phyloP scores from a whole-genome alignment of 2,797 vertebrate genomes.

The Glossophaga mutica region DNA sequence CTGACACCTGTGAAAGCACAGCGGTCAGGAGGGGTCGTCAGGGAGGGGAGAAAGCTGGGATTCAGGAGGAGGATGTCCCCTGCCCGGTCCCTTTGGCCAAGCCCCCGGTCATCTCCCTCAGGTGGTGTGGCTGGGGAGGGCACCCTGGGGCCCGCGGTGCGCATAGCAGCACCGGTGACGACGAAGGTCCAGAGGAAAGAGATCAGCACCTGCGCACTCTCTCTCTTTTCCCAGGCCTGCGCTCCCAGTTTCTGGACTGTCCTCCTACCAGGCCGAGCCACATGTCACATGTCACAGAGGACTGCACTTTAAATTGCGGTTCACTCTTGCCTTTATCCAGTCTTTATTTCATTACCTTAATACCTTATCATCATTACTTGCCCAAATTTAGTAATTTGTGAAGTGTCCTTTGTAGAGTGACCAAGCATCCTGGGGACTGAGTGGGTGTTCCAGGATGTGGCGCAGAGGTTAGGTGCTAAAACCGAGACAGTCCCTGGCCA shows the following conservation, averaged over 20 bases:
- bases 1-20: too few species aligned
- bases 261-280: background rate
- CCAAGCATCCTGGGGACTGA: background rate
- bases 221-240: background rate
- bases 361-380: background rate
- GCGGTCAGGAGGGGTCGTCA: rapidly evolving
- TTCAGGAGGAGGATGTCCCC: background rate
- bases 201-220: rapidly evolving
- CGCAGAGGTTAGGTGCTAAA: background rate
- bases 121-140: background rate
- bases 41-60: background rate
- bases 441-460: background rate
- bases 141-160: background rate
- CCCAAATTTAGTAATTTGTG: background rate
- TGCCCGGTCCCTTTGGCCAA: background rate
- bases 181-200: background rate
- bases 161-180: background rate
- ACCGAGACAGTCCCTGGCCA: background rate
- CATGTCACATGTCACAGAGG: background rate
- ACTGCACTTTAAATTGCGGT: background rate
- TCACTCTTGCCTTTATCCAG: background rate
- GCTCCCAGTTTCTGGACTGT: background rate
- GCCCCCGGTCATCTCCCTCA: background rate
- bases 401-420: background rate
- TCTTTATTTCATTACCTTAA: background rate